Evolutionary conservation across 2,797 vertebrate genomes (phyloP).

Genomic region (Protosalanx chinensis): DNA sequence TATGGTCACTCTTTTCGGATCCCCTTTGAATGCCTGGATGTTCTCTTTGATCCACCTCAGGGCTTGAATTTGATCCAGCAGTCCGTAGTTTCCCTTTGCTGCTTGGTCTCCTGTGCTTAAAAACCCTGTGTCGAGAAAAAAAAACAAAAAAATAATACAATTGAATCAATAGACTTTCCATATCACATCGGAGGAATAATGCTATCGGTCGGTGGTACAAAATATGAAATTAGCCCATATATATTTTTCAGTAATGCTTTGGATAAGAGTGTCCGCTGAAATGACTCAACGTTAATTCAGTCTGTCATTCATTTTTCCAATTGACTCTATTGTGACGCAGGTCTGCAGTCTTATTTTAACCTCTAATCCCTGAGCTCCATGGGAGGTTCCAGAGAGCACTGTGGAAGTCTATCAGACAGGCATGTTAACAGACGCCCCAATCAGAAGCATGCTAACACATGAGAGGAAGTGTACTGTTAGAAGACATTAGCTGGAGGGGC

Average conservation of each 20-base stretch:
- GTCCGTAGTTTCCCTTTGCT: constrained; percentile 94
- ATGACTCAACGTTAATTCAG: too few species aligned
- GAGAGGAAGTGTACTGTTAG: constrained; percentile 50
- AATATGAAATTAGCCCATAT: neutral
- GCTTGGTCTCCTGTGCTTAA: constrained; percentile 96
- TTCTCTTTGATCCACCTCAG: constrained; percentile 97
- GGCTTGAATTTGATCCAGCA: constrained; percentile 96
- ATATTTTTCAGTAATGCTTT: neutral
- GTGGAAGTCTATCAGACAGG: constrained; percentile 34
- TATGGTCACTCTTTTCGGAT: constrained; percentile 93
- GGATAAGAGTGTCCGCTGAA: too few species aligned
- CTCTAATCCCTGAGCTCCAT: too few species aligned
- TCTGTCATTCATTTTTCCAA: too few species aligned
- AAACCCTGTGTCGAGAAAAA: constrained; percentile 75
- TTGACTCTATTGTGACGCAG: too few species aligned
- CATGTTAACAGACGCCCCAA: constrained; percentile 23
- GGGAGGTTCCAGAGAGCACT: too few species aligned
- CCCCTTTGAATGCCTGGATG: constrained; percentile 91
- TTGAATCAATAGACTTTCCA: neutral
- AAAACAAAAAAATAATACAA: constrained; percentile 14
- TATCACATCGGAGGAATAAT: neutral
- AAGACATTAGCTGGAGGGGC: constrained; percentile 61
- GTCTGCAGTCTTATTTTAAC: too few species aligned
- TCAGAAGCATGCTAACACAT: constrained; percentile 65
- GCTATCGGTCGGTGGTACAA: neutral